A percentile compares a stretch with the other conserved stretches of the same genome.
Evolutionary conservation across 2,888 invertebrate species (phyloP).

Genomic region (Parascotia fuliginaria): DNA sequence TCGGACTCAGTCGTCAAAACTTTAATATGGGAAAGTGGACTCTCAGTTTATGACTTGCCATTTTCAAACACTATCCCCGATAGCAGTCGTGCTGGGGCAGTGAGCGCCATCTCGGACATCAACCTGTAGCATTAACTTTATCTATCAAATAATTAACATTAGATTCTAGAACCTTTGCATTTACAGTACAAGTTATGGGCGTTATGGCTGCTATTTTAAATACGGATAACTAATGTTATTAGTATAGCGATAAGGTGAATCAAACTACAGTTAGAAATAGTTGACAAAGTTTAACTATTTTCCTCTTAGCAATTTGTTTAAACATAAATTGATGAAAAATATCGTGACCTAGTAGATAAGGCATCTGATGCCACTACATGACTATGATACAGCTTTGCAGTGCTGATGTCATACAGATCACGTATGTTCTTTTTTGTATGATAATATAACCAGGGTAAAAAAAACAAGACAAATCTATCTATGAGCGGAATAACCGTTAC

Average conservation of each 20-base stretch:
- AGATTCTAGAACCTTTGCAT: background rate
- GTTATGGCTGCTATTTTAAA: background rate
- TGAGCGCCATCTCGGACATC: constrained; percentile 45
- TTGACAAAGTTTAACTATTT: too few species aligned
- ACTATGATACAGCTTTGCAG: too few species aligned
- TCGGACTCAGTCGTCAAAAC: constrained; percentile 51
- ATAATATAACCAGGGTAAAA: background rate
- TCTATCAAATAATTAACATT: constrained; percentile 2
- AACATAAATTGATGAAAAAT: too few species aligned
- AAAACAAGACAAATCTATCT: background rate
- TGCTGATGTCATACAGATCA: background rate
- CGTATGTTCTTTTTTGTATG: background rate
- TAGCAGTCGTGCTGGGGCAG: constrained; percentile 53
- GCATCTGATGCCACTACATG: too few species aligned
- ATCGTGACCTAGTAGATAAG: too few species aligned
- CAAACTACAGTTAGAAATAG: too few species aligned
- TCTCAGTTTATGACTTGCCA: constrained; percentile 55
- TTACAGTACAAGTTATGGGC: constrained; percentile 1
- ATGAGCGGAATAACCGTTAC: constrained; percentile 25
- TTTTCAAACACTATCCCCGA: constrained; percentile 71
- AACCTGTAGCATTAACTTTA: constrained; percentile 30
- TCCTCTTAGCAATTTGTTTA: too few species aligned
- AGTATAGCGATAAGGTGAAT: too few species aligned
- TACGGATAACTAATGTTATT: too few species aligned
- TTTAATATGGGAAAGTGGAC: constrained; percentile 64